Evolutionary conservation across 2,888 invertebrate genomes (phyloP).

Genomic region (Polia nebulosa): DNA sequence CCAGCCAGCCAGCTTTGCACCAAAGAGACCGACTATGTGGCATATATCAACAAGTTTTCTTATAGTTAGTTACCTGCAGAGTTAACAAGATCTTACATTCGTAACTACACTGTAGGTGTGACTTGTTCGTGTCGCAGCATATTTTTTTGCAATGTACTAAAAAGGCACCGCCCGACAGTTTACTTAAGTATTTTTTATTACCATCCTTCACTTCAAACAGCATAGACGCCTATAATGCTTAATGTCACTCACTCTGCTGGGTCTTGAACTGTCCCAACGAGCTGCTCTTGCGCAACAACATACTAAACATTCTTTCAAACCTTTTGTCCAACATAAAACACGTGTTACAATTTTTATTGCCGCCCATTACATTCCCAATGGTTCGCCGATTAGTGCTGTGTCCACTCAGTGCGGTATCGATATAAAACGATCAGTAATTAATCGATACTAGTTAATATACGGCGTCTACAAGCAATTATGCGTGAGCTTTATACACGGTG

Average conservation of each 20-base stretch:
- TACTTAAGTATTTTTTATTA: constrained; percentile 31
- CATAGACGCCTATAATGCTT: constrained; percentile 41
- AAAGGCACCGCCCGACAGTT: constrained; percentile 38
- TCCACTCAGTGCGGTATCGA: constrained; percentile 47
- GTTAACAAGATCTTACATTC: constrained; percentile 5
- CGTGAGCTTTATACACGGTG: constrained; percentile 55
- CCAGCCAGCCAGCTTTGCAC: background rate
- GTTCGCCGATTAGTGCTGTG: constrained; percentile 52
- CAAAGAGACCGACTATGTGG: constrained; percentile 42
- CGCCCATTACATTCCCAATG: constrained; percentile 43
- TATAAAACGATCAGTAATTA: constrained; percentile 62
- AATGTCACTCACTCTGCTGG: constrained; percentile 29
- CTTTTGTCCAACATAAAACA: constrained; percentile 58
- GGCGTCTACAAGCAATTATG: constrained; percentile 58
- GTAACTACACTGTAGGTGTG: constrained; percentile 20
- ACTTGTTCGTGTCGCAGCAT: constrained; percentile 20
- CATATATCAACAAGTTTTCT: constrained; percentile 21
- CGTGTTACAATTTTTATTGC: constrained; percentile 62
- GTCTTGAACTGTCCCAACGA: constrained; percentile 34
- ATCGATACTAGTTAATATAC: constrained; percentile 59
- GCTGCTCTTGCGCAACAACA: constrained; percentile 45
- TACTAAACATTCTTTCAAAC: constrained; percentile 54
- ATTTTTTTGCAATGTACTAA: constrained; percentile 46
- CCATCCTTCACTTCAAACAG: constrained; percentile 38
- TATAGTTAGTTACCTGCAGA: constrained; percentile 17